Base-by-base conservation (phyloP, 2,797 vertebrate species). In the Sarcoramphus papa region DNA sequence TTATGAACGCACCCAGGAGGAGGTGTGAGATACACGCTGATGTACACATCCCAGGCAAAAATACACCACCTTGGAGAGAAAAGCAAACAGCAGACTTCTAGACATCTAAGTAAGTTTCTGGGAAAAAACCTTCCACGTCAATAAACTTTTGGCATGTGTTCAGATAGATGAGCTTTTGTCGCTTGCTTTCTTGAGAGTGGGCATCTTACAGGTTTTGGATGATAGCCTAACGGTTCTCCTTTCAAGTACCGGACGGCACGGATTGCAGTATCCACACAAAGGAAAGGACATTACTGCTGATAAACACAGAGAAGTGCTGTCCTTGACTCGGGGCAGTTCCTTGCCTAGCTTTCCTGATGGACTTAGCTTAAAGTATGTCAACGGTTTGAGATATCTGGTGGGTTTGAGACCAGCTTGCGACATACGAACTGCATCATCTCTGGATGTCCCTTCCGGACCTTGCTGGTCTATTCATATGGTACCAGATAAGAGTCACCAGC, bases 181-280 rank as follows among this genome's bases (percentile, higher is more conserved):
- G 37, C 19, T 24, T 33, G 7, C 4, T 68, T 27, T 43, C 54
- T 14, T 14, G 18, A 33, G 13, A 19, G 24, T 2, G 18, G 7
- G 14, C 11, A 7, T 10, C 27, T 35, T 22, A 14, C 28, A 8
- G 25, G 6, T 14, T 30, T 50, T 48, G 51, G 28, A 7, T 10
- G 28, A 4, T 1, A n/a, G n/a, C 12, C 14, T 4, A 10, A 24
- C 6, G 45, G 31, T 8, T 33, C 40, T 59, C 10, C 51, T 59
- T 51, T 15, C 40, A 17, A 45, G n/a, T 12, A 48, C 54, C 6
- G 1, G 43, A 12, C 31, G 28, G 33, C 8, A 43, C 0, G 1
- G 63, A 28, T 7, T 22, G 50, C 2, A 3, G 14, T 30, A 35
- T 11, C 25, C 43, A 16, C n/a, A 33, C 16, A 4, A 12, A 17